phyloP scores from a whole-genome alignment of 2,797 vertebrate species.

The Pangasius mekongensis region DNA sequence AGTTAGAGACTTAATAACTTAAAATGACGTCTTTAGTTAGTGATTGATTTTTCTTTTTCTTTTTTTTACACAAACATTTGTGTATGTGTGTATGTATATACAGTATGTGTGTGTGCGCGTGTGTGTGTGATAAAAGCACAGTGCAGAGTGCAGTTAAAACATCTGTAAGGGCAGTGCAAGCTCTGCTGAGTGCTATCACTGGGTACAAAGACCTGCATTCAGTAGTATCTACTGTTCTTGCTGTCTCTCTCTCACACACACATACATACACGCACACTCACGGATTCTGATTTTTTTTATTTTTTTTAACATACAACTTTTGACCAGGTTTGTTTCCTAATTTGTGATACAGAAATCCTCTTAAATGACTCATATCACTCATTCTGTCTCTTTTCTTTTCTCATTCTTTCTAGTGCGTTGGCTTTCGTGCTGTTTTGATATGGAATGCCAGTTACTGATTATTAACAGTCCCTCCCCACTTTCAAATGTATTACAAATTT shows the following conservation, averaged over 20 bases:
- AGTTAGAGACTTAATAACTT: background rate
- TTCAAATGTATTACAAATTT: background rate
- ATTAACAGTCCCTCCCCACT: background rate
- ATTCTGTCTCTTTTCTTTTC: background rate
- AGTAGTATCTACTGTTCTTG: slow-evolving; percentile 49
- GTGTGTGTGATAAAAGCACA: background rate
- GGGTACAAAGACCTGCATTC: slow-evolving; percentile 65
- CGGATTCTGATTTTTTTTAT: background rate
- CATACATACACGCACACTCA: background rate
- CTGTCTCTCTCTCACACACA: background rate
- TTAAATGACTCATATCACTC: background rate
- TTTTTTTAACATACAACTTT: background rate
- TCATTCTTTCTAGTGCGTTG: background rate
- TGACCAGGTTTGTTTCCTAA: background rate
- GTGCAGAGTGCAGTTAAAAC: slow-evolving; percentile 35
- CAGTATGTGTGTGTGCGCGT: background rate
- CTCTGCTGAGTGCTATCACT: slow-evolving; percentile 48
- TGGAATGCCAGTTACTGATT: background rate
- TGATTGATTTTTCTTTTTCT: background rate
- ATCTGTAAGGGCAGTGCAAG: slow-evolving; percentile 8
- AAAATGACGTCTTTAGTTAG: background rate
- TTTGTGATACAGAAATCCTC: background rate
- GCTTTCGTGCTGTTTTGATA: background rate
- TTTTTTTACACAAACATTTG: too few relatives aligned
- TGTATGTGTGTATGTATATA: background rate